Conservation (phyloP, 1,140 invertebrate species). For the Probaryconus sp. region DNA sequence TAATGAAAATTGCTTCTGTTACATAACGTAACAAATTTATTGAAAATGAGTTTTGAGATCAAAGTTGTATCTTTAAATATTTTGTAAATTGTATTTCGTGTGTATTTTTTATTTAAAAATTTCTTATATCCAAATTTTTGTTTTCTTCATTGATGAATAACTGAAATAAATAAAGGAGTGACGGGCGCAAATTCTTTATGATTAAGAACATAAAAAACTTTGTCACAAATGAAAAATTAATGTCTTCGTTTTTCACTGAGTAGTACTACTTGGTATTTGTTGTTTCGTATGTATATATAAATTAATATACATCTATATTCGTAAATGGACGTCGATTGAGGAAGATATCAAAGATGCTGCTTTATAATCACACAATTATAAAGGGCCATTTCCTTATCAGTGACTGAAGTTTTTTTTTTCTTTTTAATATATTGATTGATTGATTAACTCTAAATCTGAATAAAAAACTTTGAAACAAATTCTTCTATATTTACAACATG, state of each 20-base stretch:
- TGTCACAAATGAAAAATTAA: constrained; percentile 1
- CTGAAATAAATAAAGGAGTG: constrained; percentile 25
- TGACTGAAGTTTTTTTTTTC: constrained; percentile 69
- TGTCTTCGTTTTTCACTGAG: constrained; percentile 12
- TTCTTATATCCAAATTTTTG: no score
- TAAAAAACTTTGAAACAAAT: constrained; percentile 71
- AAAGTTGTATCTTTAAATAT: no score
- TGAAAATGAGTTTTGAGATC: no score
- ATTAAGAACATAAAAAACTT: not conserved
- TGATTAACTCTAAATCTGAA: constrained; percentile 70
- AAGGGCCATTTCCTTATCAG: constrained; percentile 65
- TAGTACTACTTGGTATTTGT: constrained; percentile 5
- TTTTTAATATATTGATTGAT: no score
- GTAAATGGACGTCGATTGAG: constrained; percentile 50
- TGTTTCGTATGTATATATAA: constrained; percentile 9
- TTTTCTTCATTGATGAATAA: no score
- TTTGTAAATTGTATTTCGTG: no score
- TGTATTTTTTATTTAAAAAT: no score
- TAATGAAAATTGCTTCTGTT: no score
- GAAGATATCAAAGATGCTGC: constrained; percentile 59
- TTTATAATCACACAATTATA: constrained; percentile 63
- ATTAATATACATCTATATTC: constrained; percentile 15
- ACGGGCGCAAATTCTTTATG: constrained; percentile 26
- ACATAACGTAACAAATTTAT: no score
- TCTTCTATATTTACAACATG: constrained; percentile 72